Evolutionary conservation across 2,113 vertebrate species (phyloP), one percentile per base, ranked within the genome.

Genomic region (Lophotis ruficrista): DNA sequence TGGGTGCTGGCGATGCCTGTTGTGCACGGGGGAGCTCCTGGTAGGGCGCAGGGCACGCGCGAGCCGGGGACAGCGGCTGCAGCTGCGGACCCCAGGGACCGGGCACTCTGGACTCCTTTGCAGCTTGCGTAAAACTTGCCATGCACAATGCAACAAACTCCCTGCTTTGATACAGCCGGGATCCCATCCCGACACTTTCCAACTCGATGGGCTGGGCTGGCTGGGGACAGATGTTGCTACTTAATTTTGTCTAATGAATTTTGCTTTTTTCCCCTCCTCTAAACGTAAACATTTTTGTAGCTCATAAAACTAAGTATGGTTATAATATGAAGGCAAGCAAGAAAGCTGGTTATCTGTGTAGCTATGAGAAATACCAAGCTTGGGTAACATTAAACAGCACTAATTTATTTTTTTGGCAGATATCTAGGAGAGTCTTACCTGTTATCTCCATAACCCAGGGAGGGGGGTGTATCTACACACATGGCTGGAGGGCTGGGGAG

Each of bases 141-240:
- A 0, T 14, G 90, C 5, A 19, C 25, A 21, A 9, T 24, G 54
- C 30, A 2, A 41, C 47, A 41, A 88, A 69, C 41, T 50, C 45
- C 37, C 33, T 6, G 41, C 37, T 23, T 57, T 0, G 1, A 3
- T n/a, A n/a, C 28, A 16, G 70, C 38, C 3, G 0, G 4, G 58
- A 14, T 47, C 56, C 60, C 4, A 10, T 64, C 77, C 83, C 5
- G 1, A 10, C 66, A 6, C 47, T 73, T 86, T 41, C 83, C 70
- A 50, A 1, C 65, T 35, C 80, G 53, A 54, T 37, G 24, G 57
- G 45, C 7, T 30, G 24, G 1, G 1, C 72, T 89, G 56, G 19
- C 45, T 51, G 70, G n/a, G 57, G 64, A 77, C 53, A 48, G 51
- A 43, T 51, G 41, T 85, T 62, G 72, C 87, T 89, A 3, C 66